Evolutionary conservation across 2,113 vertebrate genomes (phyloP), one percentile per base, ranked within the genome.

Genomic region (Artemisiospiza belli): DNA sequence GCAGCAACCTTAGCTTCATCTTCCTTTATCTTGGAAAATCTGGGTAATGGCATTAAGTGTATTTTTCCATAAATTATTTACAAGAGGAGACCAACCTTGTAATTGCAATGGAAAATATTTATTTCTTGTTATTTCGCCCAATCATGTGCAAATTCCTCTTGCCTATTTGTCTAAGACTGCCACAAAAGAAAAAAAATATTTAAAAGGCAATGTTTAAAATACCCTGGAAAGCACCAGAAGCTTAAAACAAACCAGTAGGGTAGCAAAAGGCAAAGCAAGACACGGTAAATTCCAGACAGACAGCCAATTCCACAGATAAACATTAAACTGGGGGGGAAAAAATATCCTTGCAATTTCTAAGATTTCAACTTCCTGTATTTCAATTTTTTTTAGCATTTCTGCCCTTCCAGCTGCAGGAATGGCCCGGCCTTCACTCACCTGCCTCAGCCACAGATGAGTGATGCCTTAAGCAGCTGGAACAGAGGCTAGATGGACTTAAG

Each of bases 61-160:
- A 18, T 81, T 90, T 92, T 97, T 86, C 81, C 94, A 90, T 95
- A 94, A 96, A 91, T 91, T 92, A 95, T 94, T 90, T 92, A 41
- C 78, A 68, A 27, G 61, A 94, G 79, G 73, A 94, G 83, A 63
- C 21, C 82, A 92, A 61, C 58, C 51, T 86, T 54, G 47, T 80
- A 87, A 87, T 94, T 95, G 72, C 78, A 95, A 57, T 67, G 92
- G 88, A 94, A 96, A 96, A 91, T 84, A 86, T 70, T 96, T 94
- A 37, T 82, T 94, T 94, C 85, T 58, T 52, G 43, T 37, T 87
- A 77, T 86, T 96, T 89, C 0, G 0, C 41, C 47, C 81, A 12
- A 83, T 59, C 78, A 27, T 43, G 61, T 92, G 84, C 80, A 63
- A 88, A 94, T 84, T 94, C 91, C 91, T 95, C 33, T 63, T 80